These are phyloP conservation scores for Carcharodon carcharias DNA, from an alignment of 2,797 vertebrate species.

Conservation along the genomic window DNA sequence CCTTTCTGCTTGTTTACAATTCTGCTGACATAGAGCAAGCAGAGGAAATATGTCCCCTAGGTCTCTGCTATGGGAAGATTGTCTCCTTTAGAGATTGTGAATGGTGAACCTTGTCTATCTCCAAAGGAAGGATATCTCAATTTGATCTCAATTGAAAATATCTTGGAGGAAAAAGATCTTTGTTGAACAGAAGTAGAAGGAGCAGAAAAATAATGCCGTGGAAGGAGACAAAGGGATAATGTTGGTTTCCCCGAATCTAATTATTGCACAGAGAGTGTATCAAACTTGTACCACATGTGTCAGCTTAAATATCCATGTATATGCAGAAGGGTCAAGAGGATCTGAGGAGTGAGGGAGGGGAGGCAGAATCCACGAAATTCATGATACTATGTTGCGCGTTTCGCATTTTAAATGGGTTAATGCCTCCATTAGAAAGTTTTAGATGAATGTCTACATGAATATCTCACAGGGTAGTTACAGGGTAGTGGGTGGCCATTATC, in stretches of 20 bases:
- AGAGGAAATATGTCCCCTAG: neutral
- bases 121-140: neutral
- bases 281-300: neutral
- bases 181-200: neutral
- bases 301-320: neutral
- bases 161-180: neutral
- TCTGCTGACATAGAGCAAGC: slow-evolving; percentile 2
- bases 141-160: neutral
- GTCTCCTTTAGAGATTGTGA: neutral
- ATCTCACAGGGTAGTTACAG: neutral
- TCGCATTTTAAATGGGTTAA: neutral
- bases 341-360: neutral
- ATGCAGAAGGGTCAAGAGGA: neutral
- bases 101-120: neutral
- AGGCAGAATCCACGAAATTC: neutral
- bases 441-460: neutral
- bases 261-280: neutral
- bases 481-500: neutral
- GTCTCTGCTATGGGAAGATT: neutral
- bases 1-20: neutral
- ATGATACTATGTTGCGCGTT: neutral
- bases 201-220: neutral
- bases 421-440: neutral
- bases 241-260: neutral
- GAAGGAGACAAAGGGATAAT: neutral